These are phyloP conservation scores for Drosophila basisetae DNA, from an alignment of 2,888 invertebrate genomes.

Conservation along the genomic window DNA sequence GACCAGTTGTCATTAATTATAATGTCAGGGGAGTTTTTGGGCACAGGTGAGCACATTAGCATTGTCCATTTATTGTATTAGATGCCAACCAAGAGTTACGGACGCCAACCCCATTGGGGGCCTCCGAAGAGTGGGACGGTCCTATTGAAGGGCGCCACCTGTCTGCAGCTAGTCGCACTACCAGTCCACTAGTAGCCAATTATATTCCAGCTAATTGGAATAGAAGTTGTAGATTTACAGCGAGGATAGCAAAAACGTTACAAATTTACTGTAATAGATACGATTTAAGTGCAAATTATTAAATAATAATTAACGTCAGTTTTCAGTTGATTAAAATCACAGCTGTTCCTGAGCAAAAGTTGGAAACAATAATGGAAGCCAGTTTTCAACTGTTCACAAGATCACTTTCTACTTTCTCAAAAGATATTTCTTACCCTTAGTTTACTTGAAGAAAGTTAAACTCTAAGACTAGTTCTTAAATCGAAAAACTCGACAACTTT, in stretches of 20 bases:
- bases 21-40: constrained; percentile 58
- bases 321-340: background rate
- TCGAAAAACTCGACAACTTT: background rate
- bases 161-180: constrained; percentile 20
- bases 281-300: background rate
- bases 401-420: background rate
- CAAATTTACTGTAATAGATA: background rate
- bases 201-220: constrained; percentile 13
- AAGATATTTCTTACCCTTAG: background rate
- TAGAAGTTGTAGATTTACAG: constrained; percentile 8
- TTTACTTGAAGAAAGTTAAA: background rate
- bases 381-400: background rate
- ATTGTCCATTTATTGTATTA: constrained; percentile 68
- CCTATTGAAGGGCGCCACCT: constrained; percentile 39
- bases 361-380: background rate
- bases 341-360: background rate
- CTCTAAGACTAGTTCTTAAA: background rate
- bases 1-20: constrained; percentile 73
- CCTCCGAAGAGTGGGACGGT: background rate
- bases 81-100: constrained; percentile 39
- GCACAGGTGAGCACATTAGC: constrained; percentile 68
- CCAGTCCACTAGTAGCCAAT: constrained; percentile 13
- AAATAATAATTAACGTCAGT: background rate
- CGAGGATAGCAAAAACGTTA: constrained; percentile 1
- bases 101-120: constrained; percentile 3